Evolutionary conservation across 2,113 vertebrate genomes (phyloP).

Genomic region (Ceyx margarethae): DNA sequence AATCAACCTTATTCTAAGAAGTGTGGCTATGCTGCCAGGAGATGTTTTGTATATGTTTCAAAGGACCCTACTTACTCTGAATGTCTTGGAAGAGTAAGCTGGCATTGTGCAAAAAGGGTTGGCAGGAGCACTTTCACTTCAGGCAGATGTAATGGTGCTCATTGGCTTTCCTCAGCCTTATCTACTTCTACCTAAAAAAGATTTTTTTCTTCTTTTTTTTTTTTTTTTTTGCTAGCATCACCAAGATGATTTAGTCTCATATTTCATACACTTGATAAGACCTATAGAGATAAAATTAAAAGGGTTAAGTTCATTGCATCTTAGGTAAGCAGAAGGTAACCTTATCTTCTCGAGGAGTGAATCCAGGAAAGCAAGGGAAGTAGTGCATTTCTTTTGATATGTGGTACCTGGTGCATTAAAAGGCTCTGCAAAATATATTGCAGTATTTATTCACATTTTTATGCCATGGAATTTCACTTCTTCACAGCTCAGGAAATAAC

Average conservation of each 20-base stretch:
- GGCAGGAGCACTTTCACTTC: neutral
- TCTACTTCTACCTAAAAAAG: neutral
- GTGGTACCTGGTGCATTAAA: neutral
- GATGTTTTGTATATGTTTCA: neutral
- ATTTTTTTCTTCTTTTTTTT: too few species aligned
- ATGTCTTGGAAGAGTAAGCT: neutral
- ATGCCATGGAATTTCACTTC: neutral
- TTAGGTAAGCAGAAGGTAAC: neutral
- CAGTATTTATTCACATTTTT: constrained; percentile 5
- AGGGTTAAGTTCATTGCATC: neutral
- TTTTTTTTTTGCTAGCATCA: neutral
- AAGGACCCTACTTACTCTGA: neutral
- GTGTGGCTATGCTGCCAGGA: neutral
- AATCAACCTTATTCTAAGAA: neutral
- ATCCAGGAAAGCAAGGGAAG: neutral
- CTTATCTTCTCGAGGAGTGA: neutral
- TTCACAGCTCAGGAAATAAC: neutral
- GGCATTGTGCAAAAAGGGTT: neutral
- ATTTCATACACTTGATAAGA: neutral
- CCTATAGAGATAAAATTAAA: neutral
- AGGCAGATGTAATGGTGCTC: neutral
- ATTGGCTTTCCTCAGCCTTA: neutral
- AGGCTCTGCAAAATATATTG: neutral
- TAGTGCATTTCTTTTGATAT: neutral
- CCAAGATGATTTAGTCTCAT: neutral